Percentiles rank a stretch among this genome's conserved stretches.
Evolutionary conservation across 2,888 invertebrate genomes (phyloP).

Genomic region (Chironomus riparius): DNA sequence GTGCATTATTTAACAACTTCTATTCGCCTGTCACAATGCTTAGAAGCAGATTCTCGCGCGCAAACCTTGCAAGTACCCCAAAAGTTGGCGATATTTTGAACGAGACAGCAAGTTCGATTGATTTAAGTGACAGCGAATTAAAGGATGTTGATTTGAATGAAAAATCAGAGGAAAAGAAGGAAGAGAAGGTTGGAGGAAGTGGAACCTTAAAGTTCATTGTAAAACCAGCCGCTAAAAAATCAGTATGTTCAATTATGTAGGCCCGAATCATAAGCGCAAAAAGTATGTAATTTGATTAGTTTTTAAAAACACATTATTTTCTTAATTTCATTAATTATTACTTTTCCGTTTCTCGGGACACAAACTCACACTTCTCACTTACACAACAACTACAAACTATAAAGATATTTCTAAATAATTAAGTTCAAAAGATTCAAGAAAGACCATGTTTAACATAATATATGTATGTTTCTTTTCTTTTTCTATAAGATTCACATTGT

Average conservation of each 20-base stretch:
- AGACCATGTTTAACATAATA: too few species aligned
- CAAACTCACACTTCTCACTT: too few species aligned
- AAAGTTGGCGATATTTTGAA: background rate
- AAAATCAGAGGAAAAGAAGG: background rate
- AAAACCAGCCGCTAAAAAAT: background rate
- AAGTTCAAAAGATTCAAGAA: too few species aligned
- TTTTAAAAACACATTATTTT: too few species aligned
- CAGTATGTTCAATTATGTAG: slow-evolving; percentile 4
- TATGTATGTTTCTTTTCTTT: too few species aligned
- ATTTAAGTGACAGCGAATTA: background rate
- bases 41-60: slow-evolving; percentile 4
- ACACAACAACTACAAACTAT: too few species aligned
- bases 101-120: background rate
- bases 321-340: too few species aligned
- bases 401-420: too few species aligned
- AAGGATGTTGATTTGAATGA: slow-evolving; percentile 18
- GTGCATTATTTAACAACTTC: slow-evolving; percentile 12
- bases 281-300: too few species aligned
- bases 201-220: background rate
- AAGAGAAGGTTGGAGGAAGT: background rate
- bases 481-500: too few species aligned
- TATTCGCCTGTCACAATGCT: background rate
- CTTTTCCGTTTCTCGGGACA: too few species aligned
- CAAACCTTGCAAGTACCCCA: slow-evolving; percentile 11
- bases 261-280: background rate